A percentile compares a stretch with the other conserved stretches of the same genome.
Conservation (phyloP, 2,797 vertebrate species). For the Betta splendens region DNA sequence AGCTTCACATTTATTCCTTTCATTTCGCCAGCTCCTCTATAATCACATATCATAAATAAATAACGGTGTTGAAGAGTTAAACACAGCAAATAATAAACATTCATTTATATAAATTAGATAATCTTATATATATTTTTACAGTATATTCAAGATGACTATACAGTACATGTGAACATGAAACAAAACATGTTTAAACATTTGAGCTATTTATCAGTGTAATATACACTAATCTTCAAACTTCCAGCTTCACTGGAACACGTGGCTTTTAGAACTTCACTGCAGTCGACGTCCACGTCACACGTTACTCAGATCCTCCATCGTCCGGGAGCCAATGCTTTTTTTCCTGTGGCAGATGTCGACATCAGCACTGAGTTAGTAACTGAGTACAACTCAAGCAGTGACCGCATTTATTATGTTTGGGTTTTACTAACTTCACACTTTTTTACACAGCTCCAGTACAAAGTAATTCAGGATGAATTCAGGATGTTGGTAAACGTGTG, state of each 20-base stretch:
- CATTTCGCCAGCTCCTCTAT: conserved; percentile 63
- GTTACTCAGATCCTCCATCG: conserved; percentile 68
- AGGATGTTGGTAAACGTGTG: too few relatives aligned
- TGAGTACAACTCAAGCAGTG: neutral
- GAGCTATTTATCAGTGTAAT: conserved; percentile 82
- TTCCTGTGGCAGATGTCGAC: conserved; percentile 64
- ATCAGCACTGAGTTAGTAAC: conserved; percentile 8
- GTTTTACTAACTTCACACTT: neutral
- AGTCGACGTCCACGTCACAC: conserved; percentile 55
- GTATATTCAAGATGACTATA: conserved; percentile 73
- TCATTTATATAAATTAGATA: conserved; percentile 82
- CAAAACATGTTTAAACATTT: conserved; percentile 78
- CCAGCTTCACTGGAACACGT: conserved; percentile 77
- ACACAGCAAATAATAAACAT: conserved; percentile 79
- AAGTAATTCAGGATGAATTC: too few relatives aligned
- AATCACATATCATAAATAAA: conserved; percentile 72
- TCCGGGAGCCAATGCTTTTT: conserved; percentile 75
- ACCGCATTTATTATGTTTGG: neutral
- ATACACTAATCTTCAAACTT: conserved; percentile 82
- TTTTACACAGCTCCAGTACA: neutral
- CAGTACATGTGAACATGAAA: conserved; percentile 80
- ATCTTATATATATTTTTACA: conserved; percentile 64
- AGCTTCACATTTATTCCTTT: conserved; percentile 74
- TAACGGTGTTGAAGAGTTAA: conserved; percentile 70
- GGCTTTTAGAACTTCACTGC: conserved; percentile 45